A percentile compares a stretch with the other conserved stretches of the same genome.
Evolutionary conservation across 2,113 vertebrate genomes (phyloP).

Genomic region (Cyanocitta stelleri): DNA sequence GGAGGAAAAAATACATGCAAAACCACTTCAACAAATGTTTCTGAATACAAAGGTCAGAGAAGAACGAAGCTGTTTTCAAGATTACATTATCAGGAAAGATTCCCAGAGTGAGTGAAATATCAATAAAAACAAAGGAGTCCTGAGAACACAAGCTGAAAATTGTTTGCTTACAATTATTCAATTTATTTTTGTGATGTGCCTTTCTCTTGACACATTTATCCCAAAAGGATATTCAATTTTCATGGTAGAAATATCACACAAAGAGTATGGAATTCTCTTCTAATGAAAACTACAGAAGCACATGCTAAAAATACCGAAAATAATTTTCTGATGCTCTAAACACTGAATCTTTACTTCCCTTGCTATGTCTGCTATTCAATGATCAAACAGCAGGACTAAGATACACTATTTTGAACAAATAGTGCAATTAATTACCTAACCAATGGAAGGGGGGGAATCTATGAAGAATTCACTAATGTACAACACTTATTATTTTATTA

Average conservation of each 20-base stretch:
- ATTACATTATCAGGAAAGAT: conserved; percentile 15
- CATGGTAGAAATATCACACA: background rate
- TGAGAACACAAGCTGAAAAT: conserved; percentile 24
- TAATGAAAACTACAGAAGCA: background rate
- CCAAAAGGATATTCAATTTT: conserved; percentile 23
- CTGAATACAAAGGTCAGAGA: conserved; percentile 40
- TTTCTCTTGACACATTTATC: conserved; percentile 30
- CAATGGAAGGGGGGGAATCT: background rate
- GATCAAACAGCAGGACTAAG: background rate
- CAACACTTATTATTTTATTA: background rate
- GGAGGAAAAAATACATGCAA: background rate
- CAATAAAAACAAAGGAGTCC: conserved; percentile 13
- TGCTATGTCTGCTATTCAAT: background rate
- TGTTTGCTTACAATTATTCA: conserved; percentile 37
- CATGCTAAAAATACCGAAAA: background rate
- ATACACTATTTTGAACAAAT: background rate
- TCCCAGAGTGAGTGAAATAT: conserved; percentile 6
- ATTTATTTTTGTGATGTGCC: conserved; percentile 11
- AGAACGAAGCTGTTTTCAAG: conserved; percentile 1
- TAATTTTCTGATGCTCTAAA: background rate
- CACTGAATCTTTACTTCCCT: background rate
- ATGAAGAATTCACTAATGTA: background rate
- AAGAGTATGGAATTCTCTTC: background rate
- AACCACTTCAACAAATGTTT: conserved; percentile 39
- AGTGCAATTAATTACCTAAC: background rate